These are phyloP conservation scores for Temnothorax ravouxi DNA, from an alignment of 2,888 invertebrate species.

Conservation along the genomic window DNA sequence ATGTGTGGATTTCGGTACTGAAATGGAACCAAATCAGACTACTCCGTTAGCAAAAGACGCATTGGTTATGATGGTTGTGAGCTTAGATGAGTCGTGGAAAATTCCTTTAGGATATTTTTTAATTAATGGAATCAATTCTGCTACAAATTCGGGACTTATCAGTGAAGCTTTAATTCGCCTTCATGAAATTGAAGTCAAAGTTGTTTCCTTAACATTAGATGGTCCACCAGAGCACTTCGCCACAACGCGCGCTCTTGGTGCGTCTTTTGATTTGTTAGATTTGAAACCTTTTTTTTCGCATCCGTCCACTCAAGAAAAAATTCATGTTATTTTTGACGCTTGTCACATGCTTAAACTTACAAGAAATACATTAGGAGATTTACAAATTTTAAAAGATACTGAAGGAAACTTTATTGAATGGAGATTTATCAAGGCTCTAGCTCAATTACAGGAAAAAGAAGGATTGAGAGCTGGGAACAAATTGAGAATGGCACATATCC, in stretches of 20 bases:
- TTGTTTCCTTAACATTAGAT: slow-evolving; percentile 3
- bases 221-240: background rate
- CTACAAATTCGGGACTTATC: background rate
- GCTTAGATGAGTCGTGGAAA: slow-evolving; percentile 51
- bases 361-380: background rate
- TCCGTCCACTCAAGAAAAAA: background rate
- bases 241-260: background rate
- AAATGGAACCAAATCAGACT: background rate
- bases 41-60: background rate
- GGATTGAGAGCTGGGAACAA: background rate
- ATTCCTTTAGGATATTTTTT: slow-evolving; percentile 50
- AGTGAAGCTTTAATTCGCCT: background rate
- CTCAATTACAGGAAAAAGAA: background rate
- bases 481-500: background rate
- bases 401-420: background rate
- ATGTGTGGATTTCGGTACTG: slow-evolving; percentile 44
- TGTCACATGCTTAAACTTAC: slow-evolving; percentile 29
- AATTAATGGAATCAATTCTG: slow-evolving; percentile 9
- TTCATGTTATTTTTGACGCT: slow-evolving; percentile 10
- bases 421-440: background rate
- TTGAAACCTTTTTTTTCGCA: background rate
- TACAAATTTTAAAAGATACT: background rate
- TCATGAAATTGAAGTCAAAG: background rate
- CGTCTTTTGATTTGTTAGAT: background rate
- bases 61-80: slow-evolving; percentile 27